phyloP scores from a whole-genome alignment of 1,140 invertebrate species.

The Myzus persicae region DNA sequence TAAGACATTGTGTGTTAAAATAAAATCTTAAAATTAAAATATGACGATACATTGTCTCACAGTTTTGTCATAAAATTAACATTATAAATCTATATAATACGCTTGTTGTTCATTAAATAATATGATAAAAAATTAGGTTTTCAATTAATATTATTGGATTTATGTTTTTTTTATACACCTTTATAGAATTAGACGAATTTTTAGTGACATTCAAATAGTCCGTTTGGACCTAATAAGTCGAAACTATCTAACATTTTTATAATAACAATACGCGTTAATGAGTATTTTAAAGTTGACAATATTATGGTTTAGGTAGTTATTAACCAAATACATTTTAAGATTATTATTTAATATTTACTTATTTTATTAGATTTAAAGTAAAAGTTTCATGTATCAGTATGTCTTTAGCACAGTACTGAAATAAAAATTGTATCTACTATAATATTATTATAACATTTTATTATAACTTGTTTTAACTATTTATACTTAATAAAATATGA shows the following conservation, averaged over 20 bases:
- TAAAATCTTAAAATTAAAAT: slow-evolving; percentile 23
- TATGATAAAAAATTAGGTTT: neutral
- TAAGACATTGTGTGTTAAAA: neutral
- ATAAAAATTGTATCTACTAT: neutral
- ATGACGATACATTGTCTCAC: neutral
- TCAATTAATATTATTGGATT: neutral
- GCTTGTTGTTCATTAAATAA: neutral
- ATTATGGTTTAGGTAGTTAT: neutral
- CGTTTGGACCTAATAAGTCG: neutral
- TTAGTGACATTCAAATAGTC: neutral
- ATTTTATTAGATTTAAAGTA: neutral
- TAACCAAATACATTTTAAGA: neutral
- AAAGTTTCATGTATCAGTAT: neutral
- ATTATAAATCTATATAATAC: neutral
- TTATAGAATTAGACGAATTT: neutral
- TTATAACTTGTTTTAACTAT: neutral
- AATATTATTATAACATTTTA: neutral
- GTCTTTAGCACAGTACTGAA: neutral
- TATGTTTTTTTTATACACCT: neutral
- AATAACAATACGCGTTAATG: neutral
- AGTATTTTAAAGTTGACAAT: neutral
- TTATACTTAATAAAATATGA: no score
- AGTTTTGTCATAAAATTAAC: neutral
- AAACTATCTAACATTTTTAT: no score
- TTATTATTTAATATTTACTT: neutral